Percentiles rank a stretch among this genome's conserved stretches.
Conservation (phyloP, 2,797 vertebrate genomes). For the Alosa sapidissima region DNA sequence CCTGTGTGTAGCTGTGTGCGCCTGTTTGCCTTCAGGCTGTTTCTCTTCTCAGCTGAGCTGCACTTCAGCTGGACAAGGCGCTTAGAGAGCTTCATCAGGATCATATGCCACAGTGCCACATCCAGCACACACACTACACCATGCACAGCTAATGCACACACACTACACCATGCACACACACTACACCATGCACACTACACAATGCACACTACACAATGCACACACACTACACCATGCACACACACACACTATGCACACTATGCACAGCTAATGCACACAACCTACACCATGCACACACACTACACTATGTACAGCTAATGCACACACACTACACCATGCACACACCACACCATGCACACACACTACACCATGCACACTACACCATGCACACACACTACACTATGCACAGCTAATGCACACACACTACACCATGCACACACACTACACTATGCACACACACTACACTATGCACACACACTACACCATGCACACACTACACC, state of each 20-base stretch:
- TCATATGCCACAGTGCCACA: too few species aligned
- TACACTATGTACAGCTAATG: not conserved
- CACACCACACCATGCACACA: not conserved
- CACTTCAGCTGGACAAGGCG: too few species aligned
- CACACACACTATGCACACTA: not conserved
- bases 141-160: too few species aligned
- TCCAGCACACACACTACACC: too few species aligned
- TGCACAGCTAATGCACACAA: not conserved
- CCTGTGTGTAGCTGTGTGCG: too few species aligned
- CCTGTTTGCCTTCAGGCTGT: too few species aligned
- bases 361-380: not conserved
- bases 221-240: not conserved
- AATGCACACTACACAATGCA: not conserved
- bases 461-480: not conserved
- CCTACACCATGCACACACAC: not conserved
- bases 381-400: not conserved
- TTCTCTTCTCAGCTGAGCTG: too few species aligned
- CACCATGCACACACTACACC: not conserved
- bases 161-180: too few species aligned
- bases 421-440: too few species aligned
- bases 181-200: not conserved
- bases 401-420: too few species aligned
- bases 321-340: not conserved
- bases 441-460: too few species aligned
- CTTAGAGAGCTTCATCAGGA: too few species aligned